phyloP scores from a whole-genome alignment of 1,140 invertebrate species.

The Melitaea cinxia region DNA sequence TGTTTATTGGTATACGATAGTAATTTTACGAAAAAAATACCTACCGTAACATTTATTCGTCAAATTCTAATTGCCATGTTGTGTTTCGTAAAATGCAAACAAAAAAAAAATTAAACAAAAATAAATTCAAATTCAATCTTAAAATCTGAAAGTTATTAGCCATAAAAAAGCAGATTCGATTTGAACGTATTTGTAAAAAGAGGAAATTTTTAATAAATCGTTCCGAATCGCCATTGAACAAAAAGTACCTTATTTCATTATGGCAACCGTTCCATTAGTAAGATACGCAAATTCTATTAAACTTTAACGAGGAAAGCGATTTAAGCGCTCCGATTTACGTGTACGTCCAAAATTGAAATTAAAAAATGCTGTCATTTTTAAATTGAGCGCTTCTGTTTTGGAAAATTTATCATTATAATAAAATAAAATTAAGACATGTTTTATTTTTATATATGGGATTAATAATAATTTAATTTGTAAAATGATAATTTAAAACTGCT shows the following conservation, averaged over 20 bases:
- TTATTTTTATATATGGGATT: too few relatives aligned
- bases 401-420: background rate
- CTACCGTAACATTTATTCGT: too few relatives aligned
- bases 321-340: constrained; percentile 23
- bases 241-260: constrained; percentile 75
- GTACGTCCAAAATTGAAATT: constrained; percentile 10
- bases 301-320: constrained; percentile 47
- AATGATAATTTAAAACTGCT: background rate
- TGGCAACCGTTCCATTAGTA: constrained; percentile 66
- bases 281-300: constrained; percentile 74
- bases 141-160: constrained; percentile 18
- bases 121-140: background rate
- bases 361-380: background rate
- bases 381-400: background rate
- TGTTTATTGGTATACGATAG: too few relatives aligned
- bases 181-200: constrained; percentile 58
- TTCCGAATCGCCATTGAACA: constrained; percentile 50
- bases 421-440: too few relatives aligned
- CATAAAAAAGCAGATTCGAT: constrained; percentile 46
- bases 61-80: too few relatives aligned
- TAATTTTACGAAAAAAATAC: too few relatives aligned
- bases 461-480: too few relatives aligned
- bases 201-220: constrained; percentile 67
- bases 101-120: background rate
- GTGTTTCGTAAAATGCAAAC: background rate